Base-by-base conservation (phyloP, 2,888 invertebrate genomes). In the Archips crataeganus region DNA sequence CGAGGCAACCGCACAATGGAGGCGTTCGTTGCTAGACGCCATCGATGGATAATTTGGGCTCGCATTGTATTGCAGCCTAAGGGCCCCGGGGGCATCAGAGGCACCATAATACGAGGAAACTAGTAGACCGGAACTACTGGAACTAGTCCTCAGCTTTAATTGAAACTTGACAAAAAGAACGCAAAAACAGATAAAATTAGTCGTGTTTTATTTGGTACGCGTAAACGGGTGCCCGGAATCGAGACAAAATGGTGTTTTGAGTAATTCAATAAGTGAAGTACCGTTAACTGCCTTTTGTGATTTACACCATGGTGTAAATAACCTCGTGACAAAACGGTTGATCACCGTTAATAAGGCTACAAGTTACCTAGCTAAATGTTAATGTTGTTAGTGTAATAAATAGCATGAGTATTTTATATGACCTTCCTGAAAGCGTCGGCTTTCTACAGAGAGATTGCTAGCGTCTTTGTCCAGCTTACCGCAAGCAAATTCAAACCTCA, bases 31-130 rank as follows among this genome's bases (percentile, higher is more conserved):
- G 80, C 81, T 81, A 81, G 82, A 83, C 80, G 83, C 80, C 84
- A 85, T 87, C 85, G 87, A 87, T 83, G 83, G 87, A 85, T 86
- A 89, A 90, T 91, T 90, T 88, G 84, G 87, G 79, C 77, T 81
- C 82, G 89, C 88, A 90, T 90, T 88, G 88, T 90, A 83, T 85
- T 51, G 71, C 81, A 78, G 75, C 71, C 77, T 78, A 86, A 85
- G 87, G 87, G 87, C 84, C 81, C 63, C 78, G 74, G 81, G 81
- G 83, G 83, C 83, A 83, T 84, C 81, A 86, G 85, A 87, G 81
- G 78, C 78, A 79, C 77, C 78, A 75, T 75, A 86, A 83, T 82
- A 84, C 82, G 80, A 83, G 77, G 76, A 61, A 66, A 75, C 77
- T 87, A 85, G 76, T 79, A 80, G 82, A 88, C 85, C 89, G 87